These are phyloP conservation scores for Kuschelorhynchus macadamiae DNA, from an alignment of 2,888 invertebrate species.

Conservation along the genomic window DNA sequence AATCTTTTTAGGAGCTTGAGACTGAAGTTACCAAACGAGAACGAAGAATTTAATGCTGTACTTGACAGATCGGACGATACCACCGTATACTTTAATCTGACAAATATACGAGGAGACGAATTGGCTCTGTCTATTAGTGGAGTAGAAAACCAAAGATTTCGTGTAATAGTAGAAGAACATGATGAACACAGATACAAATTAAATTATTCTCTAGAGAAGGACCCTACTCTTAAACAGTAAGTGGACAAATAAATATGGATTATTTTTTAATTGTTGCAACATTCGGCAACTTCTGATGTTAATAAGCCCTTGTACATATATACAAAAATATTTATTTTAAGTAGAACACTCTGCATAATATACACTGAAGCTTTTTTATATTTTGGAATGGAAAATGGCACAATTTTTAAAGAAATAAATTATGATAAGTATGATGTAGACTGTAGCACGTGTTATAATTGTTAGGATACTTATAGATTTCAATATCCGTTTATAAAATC, in stretches of 20 bases:
- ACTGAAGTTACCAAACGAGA: constrained; percentile 32
- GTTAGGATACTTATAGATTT: too few relatives aligned
- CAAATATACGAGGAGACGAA: constrained; percentile 30
- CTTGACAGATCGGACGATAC: background rate
- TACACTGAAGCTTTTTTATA: too few relatives aligned
- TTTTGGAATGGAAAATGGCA: too few relatives aligned
- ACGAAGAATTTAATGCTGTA: constrained; percentile 38
- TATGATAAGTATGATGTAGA: too few relatives aligned
- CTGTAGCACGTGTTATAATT: too few relatives aligned
- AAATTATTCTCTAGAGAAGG: constrained; percentile 35
- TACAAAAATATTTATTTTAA: too few relatives aligned
- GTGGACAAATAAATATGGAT: background rate
- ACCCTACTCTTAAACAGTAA: constrained; percentile 29
- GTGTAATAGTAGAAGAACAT: constrained; percentile 37
- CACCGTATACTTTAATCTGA: constrained; percentile 25
- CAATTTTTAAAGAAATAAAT: too few relatives aligned
- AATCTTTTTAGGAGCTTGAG: constrained; percentile 39
- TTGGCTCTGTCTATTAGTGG: constrained; percentile 21
- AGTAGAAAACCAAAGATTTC: constrained; percentile 33
- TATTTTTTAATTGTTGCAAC: too few relatives aligned
- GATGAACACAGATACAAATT: constrained; percentile 47
- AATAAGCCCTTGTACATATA: too few relatives aligned
- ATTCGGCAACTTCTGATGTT: too few relatives aligned
- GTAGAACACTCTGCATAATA: too few relatives aligned
- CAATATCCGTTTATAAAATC: too few relatives aligned